These are phyloP conservation scores for Lepidurus arcticus DNA, from an alignment of 1,140 invertebrate species.

Conservation along the genomic window DNA sequence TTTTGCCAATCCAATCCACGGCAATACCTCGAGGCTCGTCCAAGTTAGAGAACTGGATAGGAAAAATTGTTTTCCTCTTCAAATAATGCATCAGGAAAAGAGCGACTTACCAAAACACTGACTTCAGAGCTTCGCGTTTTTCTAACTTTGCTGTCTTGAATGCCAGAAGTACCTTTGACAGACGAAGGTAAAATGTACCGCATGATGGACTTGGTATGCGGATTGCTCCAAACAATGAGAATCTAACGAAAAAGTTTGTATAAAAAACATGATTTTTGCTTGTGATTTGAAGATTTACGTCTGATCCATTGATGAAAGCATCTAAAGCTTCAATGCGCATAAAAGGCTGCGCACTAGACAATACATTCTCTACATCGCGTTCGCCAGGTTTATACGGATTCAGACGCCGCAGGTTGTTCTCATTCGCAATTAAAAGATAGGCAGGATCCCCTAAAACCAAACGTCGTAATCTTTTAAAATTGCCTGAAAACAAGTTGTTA, in stretches of 20 bases:
- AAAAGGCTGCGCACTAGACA: conserved; percentile 46
- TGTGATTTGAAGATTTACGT: conserved; percentile 1
- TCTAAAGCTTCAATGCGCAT: conserved; percentile 41
- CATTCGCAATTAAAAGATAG: conserved; percentile 56
- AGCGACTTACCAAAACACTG: conserved; percentile 31
- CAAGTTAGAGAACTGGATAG: conserved; percentile 45
- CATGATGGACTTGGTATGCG: conserved; percentile 38
- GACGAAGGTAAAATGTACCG: conserved; percentile 27
- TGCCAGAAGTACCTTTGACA: neutral
- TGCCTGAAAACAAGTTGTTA: conserved; percentile 35
- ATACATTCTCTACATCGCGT: conserved; percentile 43
- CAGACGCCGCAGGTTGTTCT: conserved; percentile 57
- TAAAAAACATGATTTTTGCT: neutral
- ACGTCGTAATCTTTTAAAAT: conserved; percentile 23
- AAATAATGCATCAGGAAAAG: neutral
- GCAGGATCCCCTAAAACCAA: conserved; percentile 47
- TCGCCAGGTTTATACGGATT: conserved; percentile 56
- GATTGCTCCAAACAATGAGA: conserved; percentile 38
- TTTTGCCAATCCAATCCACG: conserved; percentile 66
- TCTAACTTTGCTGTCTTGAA: neutral
- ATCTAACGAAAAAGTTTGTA: conserved; percentile 28
- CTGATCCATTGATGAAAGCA: conserved; percentile 37
- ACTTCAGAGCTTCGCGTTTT: conserved; percentile 20
- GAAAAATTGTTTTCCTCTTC: neutral
- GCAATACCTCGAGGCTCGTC: conserved; percentile 64